phyloP scores from a whole-genome alignment of 2,113 vertebrate species.

The Scomber colias region DNA sequence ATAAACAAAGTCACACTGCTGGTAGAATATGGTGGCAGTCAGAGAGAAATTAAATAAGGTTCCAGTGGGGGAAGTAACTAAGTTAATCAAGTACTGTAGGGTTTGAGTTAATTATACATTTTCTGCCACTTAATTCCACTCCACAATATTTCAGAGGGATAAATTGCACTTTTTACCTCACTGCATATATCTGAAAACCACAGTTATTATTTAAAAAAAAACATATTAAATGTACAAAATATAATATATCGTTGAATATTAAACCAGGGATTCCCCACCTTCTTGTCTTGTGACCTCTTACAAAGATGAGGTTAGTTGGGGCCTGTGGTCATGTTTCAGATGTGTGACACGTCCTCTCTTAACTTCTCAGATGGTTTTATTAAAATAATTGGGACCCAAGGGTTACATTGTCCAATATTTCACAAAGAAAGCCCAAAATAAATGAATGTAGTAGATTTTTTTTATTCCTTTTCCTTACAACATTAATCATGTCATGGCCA shows the following conservation, averaged over 20 bases:
- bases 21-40: neutral
- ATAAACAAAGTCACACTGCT: slow-evolving; percentile 18
- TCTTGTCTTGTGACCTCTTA: neutral
- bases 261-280: neutral
- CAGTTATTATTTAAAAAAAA: slow-evolving; percentile 1
- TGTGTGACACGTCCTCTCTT: neutral
- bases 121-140: neutral
- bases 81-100: neutral
- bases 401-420: too few relatives aligned
- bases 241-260: neutral
- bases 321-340: neutral
- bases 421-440: too few relatives aligned
- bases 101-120: neutral
- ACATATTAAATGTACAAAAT: neutral
- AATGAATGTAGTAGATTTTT: too few relatives aligned
- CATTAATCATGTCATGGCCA: neutral
- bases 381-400: neutral
- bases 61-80: too few relatives aligned
- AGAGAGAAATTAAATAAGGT: too few relatives aligned
- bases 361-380: neutral
- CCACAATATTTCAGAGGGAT: neutral
- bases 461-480: neutral
- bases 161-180: neutral
- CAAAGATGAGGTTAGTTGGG: neutral
- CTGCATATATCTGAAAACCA: neutral